Conservation (phyloP, 1,140 invertebrate genomes). For the Holcopasites calliopsidis region DNA sequence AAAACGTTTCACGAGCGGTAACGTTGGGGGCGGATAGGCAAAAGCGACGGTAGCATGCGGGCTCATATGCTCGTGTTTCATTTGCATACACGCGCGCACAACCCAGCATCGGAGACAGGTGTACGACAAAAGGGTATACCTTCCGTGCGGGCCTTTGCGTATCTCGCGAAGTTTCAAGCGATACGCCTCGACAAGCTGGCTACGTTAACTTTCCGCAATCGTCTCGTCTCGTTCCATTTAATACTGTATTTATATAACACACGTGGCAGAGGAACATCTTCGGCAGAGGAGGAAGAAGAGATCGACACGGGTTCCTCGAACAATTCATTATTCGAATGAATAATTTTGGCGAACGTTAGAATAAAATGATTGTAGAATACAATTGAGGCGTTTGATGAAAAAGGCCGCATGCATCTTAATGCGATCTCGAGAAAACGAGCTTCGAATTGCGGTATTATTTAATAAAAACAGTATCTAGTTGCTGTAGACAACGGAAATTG, state of each 20-base stretch:
- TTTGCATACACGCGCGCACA: background rate
- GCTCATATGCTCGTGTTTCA: background rate
- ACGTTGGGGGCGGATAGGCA: background rate
- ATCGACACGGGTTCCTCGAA: too few relatives aligned
- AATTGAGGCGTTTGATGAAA: too few relatives aligned
- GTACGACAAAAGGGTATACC: slow-evolving; percentile 41
- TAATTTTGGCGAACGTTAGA: too few relatives aligned
- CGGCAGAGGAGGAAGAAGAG: too few relatives aligned
- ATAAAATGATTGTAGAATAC: too few relatives aligned
- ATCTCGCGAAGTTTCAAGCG: slow-evolving; percentile 28
- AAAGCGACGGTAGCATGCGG: background rate
- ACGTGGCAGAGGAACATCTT: background rate
- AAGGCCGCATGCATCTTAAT: too few relatives aligned
- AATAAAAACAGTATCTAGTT: too few relatives aligned
- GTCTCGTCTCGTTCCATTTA: background rate
- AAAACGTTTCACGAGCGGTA: background rate
- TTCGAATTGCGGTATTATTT: too few relatives aligned
- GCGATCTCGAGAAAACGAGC: too few relatives aligned
- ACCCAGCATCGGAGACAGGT: slow-evolving; percentile 21
- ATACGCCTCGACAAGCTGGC: slow-evolving; percentile 15
- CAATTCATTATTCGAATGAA: too few relatives aligned
- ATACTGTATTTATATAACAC: background rate
- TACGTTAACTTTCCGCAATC: slow-evolving; percentile 41
- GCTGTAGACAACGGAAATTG: too few relatives aligned
- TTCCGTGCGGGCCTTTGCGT: slow-evolving; percentile 39